These are phyloP conservation scores for Calyptommatus sinebrachiatus DNA, from an alignment of 2,113 vertebrate genomes.

Conservation along the genomic window DNA sequence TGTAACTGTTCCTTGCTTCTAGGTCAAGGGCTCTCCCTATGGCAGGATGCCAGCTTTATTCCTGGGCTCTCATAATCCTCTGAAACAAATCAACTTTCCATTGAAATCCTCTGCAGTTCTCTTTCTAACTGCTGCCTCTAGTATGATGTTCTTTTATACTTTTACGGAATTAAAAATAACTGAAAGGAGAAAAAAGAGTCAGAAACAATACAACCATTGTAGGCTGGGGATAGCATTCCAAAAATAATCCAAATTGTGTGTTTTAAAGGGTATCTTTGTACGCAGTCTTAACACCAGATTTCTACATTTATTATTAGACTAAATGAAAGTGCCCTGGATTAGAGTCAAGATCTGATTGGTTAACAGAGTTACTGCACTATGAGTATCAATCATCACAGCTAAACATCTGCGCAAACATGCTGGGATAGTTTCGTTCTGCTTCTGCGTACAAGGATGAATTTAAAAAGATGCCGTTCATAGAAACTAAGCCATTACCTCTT, in stretches of 20 bases:
- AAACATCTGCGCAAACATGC: constrained; percentile 27
- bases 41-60: constrained; percentile 71
- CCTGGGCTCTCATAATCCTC: constrained; percentile 71
- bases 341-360: constrained; percentile 8
- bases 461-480: neutral
- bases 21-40: constrained; percentile 78
- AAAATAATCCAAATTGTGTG: neutral
- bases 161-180: constrained; percentile 43
- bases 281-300: constrained; percentile 19
- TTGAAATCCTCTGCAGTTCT: constrained; percentile 69
- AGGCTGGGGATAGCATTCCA: constrained; percentile 17
- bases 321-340: constrained; percentile 42
- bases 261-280: constrained; percentile 32
- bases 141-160: constrained; percentile 56
- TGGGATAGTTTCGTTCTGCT: constrained; percentile 31
- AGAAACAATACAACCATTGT: constrained; percentile 52
- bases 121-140: constrained; percentile 60
- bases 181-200: neutral
- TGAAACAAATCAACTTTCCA: constrained; percentile 77
- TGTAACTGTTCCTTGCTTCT: constrained; percentile 68
- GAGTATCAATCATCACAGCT: neutral
- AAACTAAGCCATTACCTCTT: too few species aligned
- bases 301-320: constrained; percentile 44
- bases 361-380: constrained; percentile 30
- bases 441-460: neutral